Evolutionary conservation across 2,797 vertebrate species (phyloP), one percentile per base, ranked within the genome.

Genomic region (Rhinatrema bivittatum): DNA sequence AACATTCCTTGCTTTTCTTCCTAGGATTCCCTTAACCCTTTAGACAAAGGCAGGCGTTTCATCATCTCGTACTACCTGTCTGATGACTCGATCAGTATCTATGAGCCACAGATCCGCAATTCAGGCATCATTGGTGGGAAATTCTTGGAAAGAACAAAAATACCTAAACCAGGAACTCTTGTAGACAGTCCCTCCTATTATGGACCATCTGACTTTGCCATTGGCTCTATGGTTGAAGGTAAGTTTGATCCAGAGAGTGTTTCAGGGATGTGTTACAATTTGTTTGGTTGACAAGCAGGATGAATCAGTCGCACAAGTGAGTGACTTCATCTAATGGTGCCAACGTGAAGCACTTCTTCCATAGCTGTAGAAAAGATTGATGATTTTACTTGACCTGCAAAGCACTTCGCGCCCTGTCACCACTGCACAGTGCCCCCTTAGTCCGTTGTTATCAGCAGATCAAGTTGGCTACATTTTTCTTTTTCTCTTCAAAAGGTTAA

Each of bases 151-250:
- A 92, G 74, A 65, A 88, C 79, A 1, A 81, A 65, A 12, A 53
- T 97, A 3, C 47, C 78, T 8, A 97, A 96, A 59, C 90, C 91
- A 2, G 74, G 71, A 6, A 87, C 82, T 7, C 56, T 61, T 0
- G 31, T 65, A 20, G 88, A 95, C 5, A 70, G 82, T 10, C 82
- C 84, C 0, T 21, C 41, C 1, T 97, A 87, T 62, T 98, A 94
- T 21, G 60, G 76, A 7, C 87, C 92, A 3, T 74, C 78, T 5
- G 95, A 99, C 70, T 74, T 99, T 28, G 79, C 71, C 36, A 90
- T 98, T 0, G 91, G 91, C 36, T 68, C 87, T 22, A 79, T 68
- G 11, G 42, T 98, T 42, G 87, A 97, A n/a, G 87, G 94, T 97
- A 74, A 62, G 43, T 42, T n/a, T n/a, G n/a, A 11, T n/a, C n/a